Evolutionary conservation across 2,113 vertebrate species (phyloP).

Genomic region (Otis tarda): DNA sequence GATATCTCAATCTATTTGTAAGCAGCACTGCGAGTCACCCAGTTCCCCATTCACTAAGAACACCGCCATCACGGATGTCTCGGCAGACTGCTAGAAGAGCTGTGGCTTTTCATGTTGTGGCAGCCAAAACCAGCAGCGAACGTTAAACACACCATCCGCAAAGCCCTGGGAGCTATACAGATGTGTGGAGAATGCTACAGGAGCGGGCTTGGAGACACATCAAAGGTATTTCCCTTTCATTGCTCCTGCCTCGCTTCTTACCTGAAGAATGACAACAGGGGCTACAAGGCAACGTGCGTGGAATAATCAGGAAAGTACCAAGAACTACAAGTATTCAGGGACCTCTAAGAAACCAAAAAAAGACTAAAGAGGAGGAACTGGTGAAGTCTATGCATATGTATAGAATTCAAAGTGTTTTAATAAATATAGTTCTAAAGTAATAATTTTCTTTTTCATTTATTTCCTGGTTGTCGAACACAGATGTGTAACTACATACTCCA

Average conservation of each 20-base stretch:
- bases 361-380: neutral
- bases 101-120: neutral
- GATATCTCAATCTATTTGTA: neutral
- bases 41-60: neutral
- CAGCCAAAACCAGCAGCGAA: neutral
- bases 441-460: neutral
- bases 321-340: neutral
- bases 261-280: neutral
- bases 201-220: neutral
- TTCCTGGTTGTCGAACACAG: neutral
- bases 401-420: neutral
- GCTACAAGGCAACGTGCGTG: neutral
- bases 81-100: neutral
- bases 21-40: neutral
- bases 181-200: neutral
- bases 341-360: neutral
- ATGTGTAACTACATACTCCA: neutral
- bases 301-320: neutral
- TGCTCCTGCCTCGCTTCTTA: neutral
- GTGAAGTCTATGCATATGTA: neutral
- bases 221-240: neutral
- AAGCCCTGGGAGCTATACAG: neutral
- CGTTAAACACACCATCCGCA: neutral
- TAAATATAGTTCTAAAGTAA: neutral
- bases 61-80: fast-evolving